phyloP scores from a whole-genome alignment of 2,888 invertebrate species.

The Lasioglossum oenotherae region DNA sequence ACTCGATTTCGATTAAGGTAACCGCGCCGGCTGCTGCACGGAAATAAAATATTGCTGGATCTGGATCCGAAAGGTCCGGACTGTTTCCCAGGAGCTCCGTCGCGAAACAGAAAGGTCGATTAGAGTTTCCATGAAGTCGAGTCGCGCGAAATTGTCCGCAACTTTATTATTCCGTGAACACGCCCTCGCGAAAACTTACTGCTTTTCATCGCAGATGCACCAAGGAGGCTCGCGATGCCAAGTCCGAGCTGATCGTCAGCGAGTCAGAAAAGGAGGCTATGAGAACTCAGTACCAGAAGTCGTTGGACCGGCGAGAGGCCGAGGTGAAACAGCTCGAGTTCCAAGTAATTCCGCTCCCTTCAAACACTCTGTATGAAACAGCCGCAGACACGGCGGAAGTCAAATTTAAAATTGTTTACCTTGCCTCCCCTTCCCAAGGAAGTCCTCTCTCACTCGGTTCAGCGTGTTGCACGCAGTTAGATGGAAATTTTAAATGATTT shows the following conservation, averaged over 20 bases:
- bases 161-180: background rate
- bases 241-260: conserved; percentile 62
- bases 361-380: background rate
- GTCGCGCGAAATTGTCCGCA: background rate
- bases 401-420: background rate
- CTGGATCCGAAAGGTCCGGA: background rate
- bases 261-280: conserved; percentile 68
- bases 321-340: conserved; percentile 65
- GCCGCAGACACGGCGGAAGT: background rate
- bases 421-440: background rate
- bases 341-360: conserved; percentile 36
- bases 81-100: background rate
- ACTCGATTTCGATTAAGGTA: conserved; percentile 36
- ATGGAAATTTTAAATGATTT: background rate
- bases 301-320: conserved; percentile 55
- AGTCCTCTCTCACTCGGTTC: background rate
- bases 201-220: conserved; percentile 59
- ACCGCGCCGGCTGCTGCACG: too few species aligned
- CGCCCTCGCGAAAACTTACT: background rate
- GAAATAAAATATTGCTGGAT: background rate
- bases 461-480: background rate
- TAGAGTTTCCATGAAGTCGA: too few species aligned
- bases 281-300: conserved; percentile 59
- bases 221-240: conserved; percentile 65
- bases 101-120: background rate